Conservation (phyloP, 2,113 vertebrate genomes). For the Genyomyrus donnyi region DNA sequence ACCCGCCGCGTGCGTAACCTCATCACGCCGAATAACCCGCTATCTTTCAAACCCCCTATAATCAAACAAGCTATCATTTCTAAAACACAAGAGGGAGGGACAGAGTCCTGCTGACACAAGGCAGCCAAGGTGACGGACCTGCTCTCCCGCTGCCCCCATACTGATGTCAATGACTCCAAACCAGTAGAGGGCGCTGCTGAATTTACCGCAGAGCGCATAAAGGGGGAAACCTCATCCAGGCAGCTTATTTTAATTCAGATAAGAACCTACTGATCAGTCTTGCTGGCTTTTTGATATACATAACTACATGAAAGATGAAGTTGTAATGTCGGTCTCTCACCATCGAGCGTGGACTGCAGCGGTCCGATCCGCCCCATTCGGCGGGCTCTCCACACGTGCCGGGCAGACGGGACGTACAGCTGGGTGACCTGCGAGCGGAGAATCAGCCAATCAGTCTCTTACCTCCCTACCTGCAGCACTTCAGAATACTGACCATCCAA, state of each 20-base stretch:
- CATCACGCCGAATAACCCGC: no score
- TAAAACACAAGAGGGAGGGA: no score
- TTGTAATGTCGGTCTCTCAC: slow-evolving; percentile 46
- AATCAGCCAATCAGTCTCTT: neutral
- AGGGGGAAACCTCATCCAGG: neutral
- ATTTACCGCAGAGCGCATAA: neutral
- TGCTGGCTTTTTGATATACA: neutral
- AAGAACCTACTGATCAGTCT: neutral
- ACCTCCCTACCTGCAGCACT: neutral
- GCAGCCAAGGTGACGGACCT: neutral
- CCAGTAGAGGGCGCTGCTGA: neutral
- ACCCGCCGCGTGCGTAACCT: no score
- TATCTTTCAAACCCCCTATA: no score
- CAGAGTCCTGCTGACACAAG: no score
- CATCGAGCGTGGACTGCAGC: slow-evolving; percentile 86
- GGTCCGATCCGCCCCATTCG: slow-evolving; percentile 95
- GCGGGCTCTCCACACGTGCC: slow-evolving; percentile 84
- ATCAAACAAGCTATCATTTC: no score
- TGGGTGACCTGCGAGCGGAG: slow-evolving; percentile 76
- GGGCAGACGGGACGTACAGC: slow-evolving; percentile 88
- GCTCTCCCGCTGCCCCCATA: no score
- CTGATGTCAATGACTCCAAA: neutral
- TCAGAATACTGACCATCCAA: neutral
- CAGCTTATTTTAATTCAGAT: neutral
- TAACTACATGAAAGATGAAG: neutral